A percentile compares a stretch with the other conserved stretches of the same genome.
Conservation (phyloP, 2,113 vertebrate species). For the Theristicus caerulescens region DNA sequence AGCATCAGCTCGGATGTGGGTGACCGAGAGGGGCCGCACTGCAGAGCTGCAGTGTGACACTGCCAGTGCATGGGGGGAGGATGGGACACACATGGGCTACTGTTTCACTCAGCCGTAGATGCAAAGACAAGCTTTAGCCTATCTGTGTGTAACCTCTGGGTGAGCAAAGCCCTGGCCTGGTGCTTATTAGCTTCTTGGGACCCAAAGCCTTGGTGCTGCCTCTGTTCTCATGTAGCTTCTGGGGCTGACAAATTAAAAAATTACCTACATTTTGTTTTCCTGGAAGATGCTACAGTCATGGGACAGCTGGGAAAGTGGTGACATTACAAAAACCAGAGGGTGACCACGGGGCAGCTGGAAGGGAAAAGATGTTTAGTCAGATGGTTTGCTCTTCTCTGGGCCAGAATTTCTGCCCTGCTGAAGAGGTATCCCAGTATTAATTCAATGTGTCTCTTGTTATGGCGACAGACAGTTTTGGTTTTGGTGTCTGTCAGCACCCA, state of each 20-base stretch:
- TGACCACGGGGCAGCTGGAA: neutral
- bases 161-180: neutral
- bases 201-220: neutral
- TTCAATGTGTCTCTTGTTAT: neutral
- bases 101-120: neutral
- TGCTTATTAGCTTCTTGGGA: neutral
- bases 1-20: neutral
- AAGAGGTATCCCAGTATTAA: neutral
- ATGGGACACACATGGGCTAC: fast-evolving
- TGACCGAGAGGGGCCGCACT: fast-evolving
- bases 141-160: neutral
- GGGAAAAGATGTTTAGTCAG: neutral
- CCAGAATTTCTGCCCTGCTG: neutral
- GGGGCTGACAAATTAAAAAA: neutral
- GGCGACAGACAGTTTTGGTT: neutral
- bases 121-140: neutral
- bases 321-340: neutral
- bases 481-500: neutral
- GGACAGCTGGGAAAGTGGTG: neutral
- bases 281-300: neutral
- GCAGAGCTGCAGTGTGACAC: neutral
- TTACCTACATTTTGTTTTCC: neutral
- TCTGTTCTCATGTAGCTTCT: neutral
- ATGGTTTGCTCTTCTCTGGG: neutral
- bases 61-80: fast-evolving